A percentile compares a stretch with the other conserved stretches of the same genome.
phyloP scores from a whole-genome alignment of 2,797 vertebrate genomes.

The Geotrypetes seraphini region DNA sequence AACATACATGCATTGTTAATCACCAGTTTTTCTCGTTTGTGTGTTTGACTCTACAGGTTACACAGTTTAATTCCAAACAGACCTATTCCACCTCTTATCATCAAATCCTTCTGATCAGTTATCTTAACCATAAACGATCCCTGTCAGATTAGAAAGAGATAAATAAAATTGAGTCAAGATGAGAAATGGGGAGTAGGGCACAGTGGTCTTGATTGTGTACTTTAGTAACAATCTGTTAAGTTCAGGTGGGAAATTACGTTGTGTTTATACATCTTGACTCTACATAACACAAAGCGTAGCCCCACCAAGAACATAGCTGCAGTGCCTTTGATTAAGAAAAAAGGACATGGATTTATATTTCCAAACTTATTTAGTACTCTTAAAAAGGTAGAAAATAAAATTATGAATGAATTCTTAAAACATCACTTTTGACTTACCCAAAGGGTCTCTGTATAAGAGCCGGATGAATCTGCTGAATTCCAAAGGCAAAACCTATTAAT shows the following conservation, averaged over 20 bases:
- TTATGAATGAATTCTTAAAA: too few species aligned
- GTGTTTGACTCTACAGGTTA: slow-evolving; percentile 96
- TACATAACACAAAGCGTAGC: slow-evolving; percentile 40
- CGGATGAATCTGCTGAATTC: slow-evolving; percentile 95
- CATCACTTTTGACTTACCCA: slow-evolving; percentile 75
- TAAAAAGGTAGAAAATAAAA: slow-evolving; percentile 25
- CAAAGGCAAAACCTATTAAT: slow-evolving; percentile 88
- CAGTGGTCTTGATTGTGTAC: slow-evolving; percentile 62
- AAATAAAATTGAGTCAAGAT: slow-evolving; percentile 94
- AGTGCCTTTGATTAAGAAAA: slow-evolving; percentile 17
- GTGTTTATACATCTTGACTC: slow-evolving; percentile 59
- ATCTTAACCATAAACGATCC: slow-evolving; percentile 96
- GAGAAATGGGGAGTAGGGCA: slow-evolving; percentile 36
- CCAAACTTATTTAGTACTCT: slow-evolving; percentile 24
- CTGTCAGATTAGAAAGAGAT: slow-evolving; percentile 99
- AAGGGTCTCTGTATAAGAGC: slow-evolving; percentile 98
- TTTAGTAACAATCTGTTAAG: too few species aligned
- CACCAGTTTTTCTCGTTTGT: slow-evolving; percentile 96
- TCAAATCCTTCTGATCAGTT: slow-evolving; percentile 88
- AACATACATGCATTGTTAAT: slow-evolving; percentile 99
- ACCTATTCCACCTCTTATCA: slow-evolving; percentile 97
- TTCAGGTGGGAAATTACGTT: slow-evolving; percentile 28
- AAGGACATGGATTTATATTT: slow-evolving; percentile 16
- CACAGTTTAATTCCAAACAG: slow-evolving; percentile 87
- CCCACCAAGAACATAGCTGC: slow-evolving; percentile 26